Evolutionary conservation across 2,113 vertebrate genomes (phyloP).

Genomic region (Myiopsitta monachus): DNA sequence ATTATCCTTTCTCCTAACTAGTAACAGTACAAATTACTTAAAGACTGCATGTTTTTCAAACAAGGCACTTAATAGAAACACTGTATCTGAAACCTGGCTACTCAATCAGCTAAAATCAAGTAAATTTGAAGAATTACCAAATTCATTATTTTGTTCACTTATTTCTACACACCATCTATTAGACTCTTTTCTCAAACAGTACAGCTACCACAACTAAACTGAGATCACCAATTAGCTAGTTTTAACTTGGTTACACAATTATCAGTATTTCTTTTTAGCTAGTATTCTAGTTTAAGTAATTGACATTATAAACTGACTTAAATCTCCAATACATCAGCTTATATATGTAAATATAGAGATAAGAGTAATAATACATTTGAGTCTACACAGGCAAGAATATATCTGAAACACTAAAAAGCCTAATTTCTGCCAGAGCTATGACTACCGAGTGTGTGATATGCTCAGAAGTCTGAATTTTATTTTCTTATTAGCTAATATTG

Average conservation of each 20-base stretch:
- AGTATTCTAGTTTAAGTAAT: neutral
- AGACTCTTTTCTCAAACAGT: neutral
- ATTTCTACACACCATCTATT: neutral
- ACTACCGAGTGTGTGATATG: neutral
- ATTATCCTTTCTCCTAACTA: neutral
- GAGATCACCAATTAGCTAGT: neutral
- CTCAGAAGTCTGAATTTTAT: neutral
- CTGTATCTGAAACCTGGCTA: neutral
- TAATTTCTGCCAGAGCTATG: neutral
- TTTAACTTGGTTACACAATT: neutral
- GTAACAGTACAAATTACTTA: neutral
- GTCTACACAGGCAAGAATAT: neutral
- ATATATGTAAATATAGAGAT: neutral
- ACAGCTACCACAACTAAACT: neutral
- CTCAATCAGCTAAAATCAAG: neutral
- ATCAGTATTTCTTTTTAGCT: neutral
- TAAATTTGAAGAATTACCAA: neutral
- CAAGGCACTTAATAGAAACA: neutral
- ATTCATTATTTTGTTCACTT: neutral
- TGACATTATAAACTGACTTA: neutral
- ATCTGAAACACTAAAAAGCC: neutral
- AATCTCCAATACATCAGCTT: neutral
- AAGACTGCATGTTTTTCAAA: neutral
- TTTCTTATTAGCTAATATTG: neutral
- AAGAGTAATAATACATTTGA: neutral